phyloP scores from a whole-genome alignment of 2,113 vertebrate genomes.

The Gallinago jamesoni region DNA sequence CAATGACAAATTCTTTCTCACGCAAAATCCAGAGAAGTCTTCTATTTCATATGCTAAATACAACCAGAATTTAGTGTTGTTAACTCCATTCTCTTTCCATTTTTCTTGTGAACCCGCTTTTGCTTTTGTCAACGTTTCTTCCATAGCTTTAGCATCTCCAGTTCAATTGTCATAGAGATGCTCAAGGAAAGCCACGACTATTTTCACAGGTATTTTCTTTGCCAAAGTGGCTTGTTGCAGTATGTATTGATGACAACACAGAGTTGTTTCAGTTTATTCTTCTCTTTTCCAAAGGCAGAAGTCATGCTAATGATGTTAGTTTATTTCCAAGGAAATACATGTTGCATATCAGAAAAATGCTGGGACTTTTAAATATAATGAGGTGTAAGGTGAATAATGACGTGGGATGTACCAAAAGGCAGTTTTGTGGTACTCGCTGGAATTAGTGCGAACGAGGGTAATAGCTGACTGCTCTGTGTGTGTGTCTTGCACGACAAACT shows the following conservation, averaged over 20 bases:
- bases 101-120: neutral
- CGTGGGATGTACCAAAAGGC: neutral
- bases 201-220: neutral
- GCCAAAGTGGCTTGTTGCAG: neutral
- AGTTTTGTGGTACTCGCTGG: neutral
- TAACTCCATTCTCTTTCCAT: neutral
- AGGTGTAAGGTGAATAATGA: neutral
- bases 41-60: neutral
- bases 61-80: neutral
- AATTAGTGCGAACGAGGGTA: neutral
- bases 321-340: neutral
- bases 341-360: neutral
- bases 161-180: neutral
- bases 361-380: neutral
- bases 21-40: neutral
- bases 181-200: neutral
- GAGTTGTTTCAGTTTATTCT: neutral
- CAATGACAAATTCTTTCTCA: neutral
- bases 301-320: neutral
- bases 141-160: neutral
- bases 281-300: neutral
- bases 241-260: neutral
- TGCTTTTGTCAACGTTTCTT: neutral
- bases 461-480: neutral
- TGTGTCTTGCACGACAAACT: neutral